Base-by-base conservation (phyloP, 2,797 vertebrate genomes). In the Dendrocincla tyrannina region DNA sequence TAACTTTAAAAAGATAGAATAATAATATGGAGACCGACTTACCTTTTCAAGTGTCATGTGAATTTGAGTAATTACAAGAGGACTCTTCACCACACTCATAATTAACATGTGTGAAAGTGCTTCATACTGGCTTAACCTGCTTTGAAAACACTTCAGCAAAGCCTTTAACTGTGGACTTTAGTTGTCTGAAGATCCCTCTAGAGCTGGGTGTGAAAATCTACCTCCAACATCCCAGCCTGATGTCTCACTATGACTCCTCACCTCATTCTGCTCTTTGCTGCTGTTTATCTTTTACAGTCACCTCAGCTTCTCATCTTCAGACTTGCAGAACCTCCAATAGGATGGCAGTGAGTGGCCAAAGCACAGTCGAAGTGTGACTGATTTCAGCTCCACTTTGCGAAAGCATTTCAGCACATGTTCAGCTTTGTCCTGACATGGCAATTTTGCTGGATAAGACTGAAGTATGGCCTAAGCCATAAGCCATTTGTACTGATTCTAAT, bases 61-160 rank as follows among this genome's bases (percentile, higher is more conserved):
- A 87, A 60, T 10, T 35, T 39, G 11, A 88, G 27, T 22, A 9
- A 39, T 73, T 42, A 50, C 17, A 66, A 58, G 44, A 68, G 0
- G 2, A n/a, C 20, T 68, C 6, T 67, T 83, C 32, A 59, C 11
- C 12, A 17, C 9, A 11, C 10, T 39, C 20, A 35, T 47, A 33
- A 37, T 69, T 49, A 59, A 42, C 0, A 0, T 12, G 13, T 27
- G 37, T 7, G 11, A 35, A 78, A 67, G 28, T 46, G 44, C 28
- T 85, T 73, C 24, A 27, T 25, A 47, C 18, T 62, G 35, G 17
- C 22, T 93, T 55, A 73, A 64, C 10, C 12, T 50, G 11, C 5
- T 37, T 60, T 75, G 74, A 81, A 90, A 90, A 69, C 5, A 24
- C 60, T 76, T 89, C 70, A 68, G 35, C 17, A 85, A 63, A 73